Percentiles rank a stretch among this genome's conserved stretches.
Evolutionary conservation across 2,113 vertebrate genomes (phyloP).

Genomic region (Castor canadensis): DNA sequence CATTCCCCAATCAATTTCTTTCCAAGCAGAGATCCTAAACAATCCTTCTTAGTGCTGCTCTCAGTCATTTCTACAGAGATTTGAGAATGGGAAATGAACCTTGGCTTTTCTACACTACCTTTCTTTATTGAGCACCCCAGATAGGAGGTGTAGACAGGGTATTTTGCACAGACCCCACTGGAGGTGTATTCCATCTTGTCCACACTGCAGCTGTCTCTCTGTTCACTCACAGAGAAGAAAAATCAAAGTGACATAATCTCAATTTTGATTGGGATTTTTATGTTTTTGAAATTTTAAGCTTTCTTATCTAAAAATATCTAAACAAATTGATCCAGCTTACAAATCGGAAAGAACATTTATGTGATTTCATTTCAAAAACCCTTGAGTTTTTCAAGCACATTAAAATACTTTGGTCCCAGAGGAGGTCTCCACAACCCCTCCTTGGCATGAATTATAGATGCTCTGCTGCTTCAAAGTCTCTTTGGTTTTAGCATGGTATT

Average conservation of each 20-base stretch:
- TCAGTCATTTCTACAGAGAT: neutral
- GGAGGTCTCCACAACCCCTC: neutral
- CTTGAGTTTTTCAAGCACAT: slow-evolving; percentile 55
- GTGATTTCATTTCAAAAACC: slow-evolving; percentile 43
- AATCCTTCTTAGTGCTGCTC: neutral
- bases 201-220: neutral
- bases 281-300: slow-evolving; percentile 54
- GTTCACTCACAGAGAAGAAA: neutral
- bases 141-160: neutral
- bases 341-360: slow-evolving; percentile 53
- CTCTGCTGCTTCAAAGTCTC: slow-evolving; percentile 43
- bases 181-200: neutral
- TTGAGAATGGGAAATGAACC: neutral
- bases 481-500: slow-evolving; percentile 47
- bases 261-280: neutral
- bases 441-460: slow-evolving; percentile 64
- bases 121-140: neutral
- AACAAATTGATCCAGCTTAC: slow-evolving; percentile 53
- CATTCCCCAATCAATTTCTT: neutral
- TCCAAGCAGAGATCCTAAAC: neutral
- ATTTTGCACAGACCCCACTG: neutral
- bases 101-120: neutral
- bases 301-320: slow-evolving; percentile 52
- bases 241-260: neutral
- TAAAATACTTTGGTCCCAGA: slow-evolving; percentile 47